These are phyloP conservation scores for Myiotriccus ornatus DNA, from an alignment of 2,797 vertebrate species.

Conservation along the genomic window DNA sequence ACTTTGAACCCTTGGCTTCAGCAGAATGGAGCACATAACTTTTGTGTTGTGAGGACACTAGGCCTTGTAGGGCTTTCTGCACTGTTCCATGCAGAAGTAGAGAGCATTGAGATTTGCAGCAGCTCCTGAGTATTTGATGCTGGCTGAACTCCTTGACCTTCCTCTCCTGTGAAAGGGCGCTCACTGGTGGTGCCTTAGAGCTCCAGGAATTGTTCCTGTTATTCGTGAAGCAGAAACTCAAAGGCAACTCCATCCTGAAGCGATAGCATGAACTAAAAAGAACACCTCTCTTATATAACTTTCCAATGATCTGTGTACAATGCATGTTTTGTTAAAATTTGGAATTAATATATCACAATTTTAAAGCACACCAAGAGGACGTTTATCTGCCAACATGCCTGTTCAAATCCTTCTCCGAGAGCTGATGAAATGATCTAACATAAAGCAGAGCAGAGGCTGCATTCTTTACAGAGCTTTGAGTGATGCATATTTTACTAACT, in stretches of 20 bases:
- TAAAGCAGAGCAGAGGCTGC: slow-evolving; percentile 33
- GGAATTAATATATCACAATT: neutral
- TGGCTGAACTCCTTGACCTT: neutral
- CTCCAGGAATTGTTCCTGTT: neutral
- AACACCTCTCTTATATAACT: neutral
- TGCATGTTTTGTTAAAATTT: neutral
- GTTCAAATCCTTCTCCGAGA: slow-evolving; percentile 1
- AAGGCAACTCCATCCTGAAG: neutral
- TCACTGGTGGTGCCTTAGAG: neutral
- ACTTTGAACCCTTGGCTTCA: neutral
- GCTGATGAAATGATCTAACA: slow-evolving; percentile 42
- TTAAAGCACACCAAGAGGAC: slow-evolving; percentile 4
- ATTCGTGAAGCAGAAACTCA: neutral
- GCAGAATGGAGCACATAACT: neutral
- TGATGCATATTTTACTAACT: neutral
- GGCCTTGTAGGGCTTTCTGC: neutral
- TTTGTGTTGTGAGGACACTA: neutral
- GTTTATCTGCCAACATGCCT: neutral
- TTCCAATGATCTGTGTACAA: neutral
- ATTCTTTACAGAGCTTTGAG: slow-evolving; percentile 19
- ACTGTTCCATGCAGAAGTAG: neutral
- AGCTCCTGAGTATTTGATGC: neutral
- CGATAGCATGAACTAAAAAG: neutral
- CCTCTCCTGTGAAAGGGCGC: neutral
- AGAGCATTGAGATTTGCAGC: neutral